These are phyloP conservation scores for Prunella fulvescens DNA, from an alignment of 2,113 vertebrate species.

Conservation along the genomic window DNA sequence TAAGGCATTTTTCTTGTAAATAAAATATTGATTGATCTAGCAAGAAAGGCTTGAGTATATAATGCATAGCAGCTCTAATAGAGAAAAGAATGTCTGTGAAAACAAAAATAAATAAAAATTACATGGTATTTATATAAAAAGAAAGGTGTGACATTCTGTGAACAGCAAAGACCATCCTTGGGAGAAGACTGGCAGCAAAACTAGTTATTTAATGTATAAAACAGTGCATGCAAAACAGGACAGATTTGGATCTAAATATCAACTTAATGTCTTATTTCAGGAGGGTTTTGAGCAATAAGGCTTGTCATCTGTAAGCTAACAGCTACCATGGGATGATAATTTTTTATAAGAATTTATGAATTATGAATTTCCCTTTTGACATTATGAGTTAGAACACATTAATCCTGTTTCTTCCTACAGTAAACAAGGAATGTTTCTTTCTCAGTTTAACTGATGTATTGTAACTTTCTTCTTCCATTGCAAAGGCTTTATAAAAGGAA, in stretches of 20 bases:
- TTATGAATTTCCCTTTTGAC: constrained; percentile 34
- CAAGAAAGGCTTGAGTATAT: background rate
- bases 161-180: background rate
- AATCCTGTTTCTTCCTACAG: background rate
- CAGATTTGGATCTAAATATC: background rate
- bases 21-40: background rate
- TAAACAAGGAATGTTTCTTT: background rate
- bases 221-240: background rate
- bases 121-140: background rate
- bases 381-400: background rate
- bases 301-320: background rate
- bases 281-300: background rate
- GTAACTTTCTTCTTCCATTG: background rate
- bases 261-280: background rate
- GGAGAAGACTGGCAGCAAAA: background rate
- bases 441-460: background rate
- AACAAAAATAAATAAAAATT: constrained; percentile 11
- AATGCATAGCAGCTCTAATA: background rate
- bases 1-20: background rate
- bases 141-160: background rate
- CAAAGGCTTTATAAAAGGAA: background rate
- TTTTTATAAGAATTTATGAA: constrained; percentile 16
- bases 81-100: background rate
- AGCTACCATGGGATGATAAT: background rate
- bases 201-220: constrained; percentile 18